phyloP scores from a whole-genome alignment of 92 coral and sea anemone species.

The Zoanthus sansibaricus region DNA sequence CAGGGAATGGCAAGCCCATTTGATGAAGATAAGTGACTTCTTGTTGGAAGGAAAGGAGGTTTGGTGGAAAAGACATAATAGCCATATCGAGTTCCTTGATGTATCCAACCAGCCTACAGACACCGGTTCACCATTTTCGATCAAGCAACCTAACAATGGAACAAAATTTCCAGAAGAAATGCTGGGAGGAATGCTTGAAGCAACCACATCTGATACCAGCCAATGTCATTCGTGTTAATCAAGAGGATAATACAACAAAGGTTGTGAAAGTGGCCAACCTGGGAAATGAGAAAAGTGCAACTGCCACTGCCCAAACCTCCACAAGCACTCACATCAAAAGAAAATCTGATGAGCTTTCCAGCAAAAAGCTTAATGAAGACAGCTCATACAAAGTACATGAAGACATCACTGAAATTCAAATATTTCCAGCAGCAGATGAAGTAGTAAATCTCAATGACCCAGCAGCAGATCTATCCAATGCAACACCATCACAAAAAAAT shows the following conservation, averaged over 20 bases:
- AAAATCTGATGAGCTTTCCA: constrained; percentile 51
- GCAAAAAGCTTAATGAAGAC: not conserved
- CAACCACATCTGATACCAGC: constrained; percentile 9
- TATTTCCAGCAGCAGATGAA: not conserved
- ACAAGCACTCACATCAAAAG: constrained; percentile 7
- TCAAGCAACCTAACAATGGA: constrained; percentile 26
- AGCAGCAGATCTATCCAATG: not conserved
- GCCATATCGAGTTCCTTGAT: constrained; percentile 34
- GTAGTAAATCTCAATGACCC: not conserved
- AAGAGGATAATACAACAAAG: constrained; percentile 1
- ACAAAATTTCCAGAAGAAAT: not conserved
- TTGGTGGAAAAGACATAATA: not conserved
- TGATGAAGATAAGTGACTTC: constrained; percentile 54
- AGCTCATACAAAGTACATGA: not conserved
- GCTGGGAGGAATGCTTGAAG: constrained; percentile 8
- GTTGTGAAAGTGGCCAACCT: constrained; percentile 6
- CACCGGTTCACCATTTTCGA: constrained; percentile 44
- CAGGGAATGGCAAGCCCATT: constrained; percentile 68
- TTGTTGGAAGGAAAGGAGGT: constrained; percentile 25
- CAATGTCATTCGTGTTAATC: not conserved
- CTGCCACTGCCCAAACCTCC: constrained; percentile 5
- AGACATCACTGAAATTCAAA: constrained; percentile 16
- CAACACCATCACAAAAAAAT: not conserved
- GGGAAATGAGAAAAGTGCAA: constrained; percentile 3
- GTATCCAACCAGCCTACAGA: constrained; percentile 23